Evolutionary conservation across 2,113 vertebrate species (phyloP).

Genomic region (Zosterops japonicus): DNA sequence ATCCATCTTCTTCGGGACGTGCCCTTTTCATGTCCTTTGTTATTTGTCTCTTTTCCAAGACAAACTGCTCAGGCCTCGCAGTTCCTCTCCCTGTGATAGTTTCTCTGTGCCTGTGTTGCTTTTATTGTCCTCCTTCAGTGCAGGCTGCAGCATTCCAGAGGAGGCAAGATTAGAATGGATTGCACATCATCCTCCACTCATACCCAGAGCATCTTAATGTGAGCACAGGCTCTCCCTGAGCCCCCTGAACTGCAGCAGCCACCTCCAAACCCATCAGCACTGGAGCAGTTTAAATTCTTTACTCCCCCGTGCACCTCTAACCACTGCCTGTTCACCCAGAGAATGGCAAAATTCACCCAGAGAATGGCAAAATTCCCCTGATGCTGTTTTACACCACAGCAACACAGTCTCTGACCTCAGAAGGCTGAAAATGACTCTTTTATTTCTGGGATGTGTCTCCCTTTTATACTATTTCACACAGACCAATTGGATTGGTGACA

Average conservation of each 20-base stretch:
- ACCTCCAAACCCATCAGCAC: neutral
- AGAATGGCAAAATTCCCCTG: neutral
- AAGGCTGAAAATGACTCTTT: too few species aligned
- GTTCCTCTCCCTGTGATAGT: neutral
- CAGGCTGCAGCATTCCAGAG: neutral
- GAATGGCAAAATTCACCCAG: too few species aligned
- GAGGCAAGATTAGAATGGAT: neutral
- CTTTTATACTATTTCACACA: too few species aligned
- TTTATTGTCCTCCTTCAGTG: constrained; percentile 29
- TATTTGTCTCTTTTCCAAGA: constrained; percentile 42
- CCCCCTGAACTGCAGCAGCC: neutral
- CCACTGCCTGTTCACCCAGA: neutral
- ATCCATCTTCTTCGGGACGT: constrained; percentile 22
- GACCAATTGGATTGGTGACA: too few species aligned
- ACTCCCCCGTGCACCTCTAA: neutral
- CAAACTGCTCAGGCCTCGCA: constrained; percentile 4
- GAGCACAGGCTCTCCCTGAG: neutral
- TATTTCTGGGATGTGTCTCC: too few species aligned
- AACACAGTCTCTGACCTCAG: too few species aligned
- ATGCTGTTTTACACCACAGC: too few species aligned
- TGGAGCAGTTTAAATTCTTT: neutral
- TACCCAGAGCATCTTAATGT: neutral
- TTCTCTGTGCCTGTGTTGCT: constrained; percentile 26
- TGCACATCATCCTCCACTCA: neutral
- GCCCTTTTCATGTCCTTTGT: constrained; percentile 46